A percentile compares a stretch with the other conserved stretches of the same genome.
These are phyloP conservation scores for Lophura nycthemera DNA, from an alignment of 2,113 vertebrate genomes.

Conservation along the genomic window DNA sequence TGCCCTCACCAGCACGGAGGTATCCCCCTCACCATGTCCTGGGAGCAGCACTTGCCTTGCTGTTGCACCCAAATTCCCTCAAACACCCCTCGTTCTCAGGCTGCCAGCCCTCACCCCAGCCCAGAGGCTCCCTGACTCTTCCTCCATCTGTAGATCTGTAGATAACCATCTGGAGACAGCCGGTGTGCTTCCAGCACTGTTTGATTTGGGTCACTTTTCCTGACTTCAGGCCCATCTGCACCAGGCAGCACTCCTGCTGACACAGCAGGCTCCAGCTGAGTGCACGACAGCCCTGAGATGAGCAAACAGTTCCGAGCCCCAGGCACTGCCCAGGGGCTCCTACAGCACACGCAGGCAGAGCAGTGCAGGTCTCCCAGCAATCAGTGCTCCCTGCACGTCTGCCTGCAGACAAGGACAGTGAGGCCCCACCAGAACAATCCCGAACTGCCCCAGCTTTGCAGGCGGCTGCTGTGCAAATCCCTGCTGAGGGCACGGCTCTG, in stretches of 20 bases:
- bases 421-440: background rate
- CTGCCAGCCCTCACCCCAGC: background rate
- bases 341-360: background rate
- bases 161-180: background rate
- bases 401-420: background rate
- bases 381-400: rapidly evolving
- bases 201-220: background rate
- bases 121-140: background rate
- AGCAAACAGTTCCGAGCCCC: background rate
- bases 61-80: background rate
- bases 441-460: background rate
- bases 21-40: rapidly evolving
- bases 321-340: too few species aligned
- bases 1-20: rapidly evolving
- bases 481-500: background rate
- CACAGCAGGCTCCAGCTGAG: background rate
- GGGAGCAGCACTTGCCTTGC: background rate
- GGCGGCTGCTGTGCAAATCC: slow-evolving; percentile 40
- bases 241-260: background rate
- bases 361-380: too few species aligned
- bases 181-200: background rate
- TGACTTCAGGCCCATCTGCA: background rate
- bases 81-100: too few species aligned
- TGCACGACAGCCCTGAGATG: too few species aligned
- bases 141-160: background rate